Evolutionary conservation across 2,888 invertebrate species (phyloP), one percentile per base, ranked within the genome.

Genomic region (Sylvicola cinctus): DNA sequence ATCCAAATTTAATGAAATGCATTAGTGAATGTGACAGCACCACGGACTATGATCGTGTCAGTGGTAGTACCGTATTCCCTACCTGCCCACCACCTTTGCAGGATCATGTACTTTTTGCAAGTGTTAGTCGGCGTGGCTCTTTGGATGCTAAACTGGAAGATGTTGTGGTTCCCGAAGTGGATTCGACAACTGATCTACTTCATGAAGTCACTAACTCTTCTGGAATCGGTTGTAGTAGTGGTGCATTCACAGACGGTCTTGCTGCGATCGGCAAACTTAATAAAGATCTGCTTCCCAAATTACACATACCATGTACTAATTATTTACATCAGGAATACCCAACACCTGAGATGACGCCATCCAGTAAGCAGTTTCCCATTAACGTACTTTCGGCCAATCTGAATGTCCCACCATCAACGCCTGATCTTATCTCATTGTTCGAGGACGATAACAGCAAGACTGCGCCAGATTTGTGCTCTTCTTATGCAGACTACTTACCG

Each of bases 1-100:
- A 39, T 32, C 36, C 36, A 30, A 41, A 39, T 38, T 33, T 40
- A 16, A 40, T 40, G 3, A 45, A 42, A 33, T 43, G 44, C 29
- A 38, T 45, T 15, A 44, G 43, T 5, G 47, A 47, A 40, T 47
- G 46, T 35, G 46, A 46, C 31, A 47, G 47, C 38, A 46, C 46
- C 37, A 46, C 46, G 2, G 45, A 44, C 32, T 44, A 42, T 29
- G 42, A 44, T 25, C 38, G 39, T 25, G 32, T 23, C 8, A 16
- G 25, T 32, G 25, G 32, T n/a, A n/a, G n/a, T n/a, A n/a, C n/a
- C n/a, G n/a, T n/a, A n/a, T n/a, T 16, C 34, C 15, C 16, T 26
- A 37, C 31, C 26, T 23, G 29, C 23, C 34, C 31, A 12, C 32
- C 11, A 29, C 34, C 17, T 20, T n/a, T n/a, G n/a, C n/a, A n/a